Conservation (phyloP, 92 coral and sea anemone genomes). For the Parazoanthus atlanticus region DNA sequence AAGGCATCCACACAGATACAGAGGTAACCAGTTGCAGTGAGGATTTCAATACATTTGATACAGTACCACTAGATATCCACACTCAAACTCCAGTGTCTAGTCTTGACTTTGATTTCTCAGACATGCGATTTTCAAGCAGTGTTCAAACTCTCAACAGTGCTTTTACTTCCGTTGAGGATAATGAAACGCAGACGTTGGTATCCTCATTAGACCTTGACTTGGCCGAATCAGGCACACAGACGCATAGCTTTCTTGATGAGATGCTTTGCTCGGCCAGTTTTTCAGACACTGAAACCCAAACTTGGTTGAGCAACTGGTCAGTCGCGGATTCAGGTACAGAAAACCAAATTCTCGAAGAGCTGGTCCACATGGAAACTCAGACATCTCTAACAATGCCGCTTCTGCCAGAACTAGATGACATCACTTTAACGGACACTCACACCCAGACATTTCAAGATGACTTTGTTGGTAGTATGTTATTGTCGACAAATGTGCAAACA, state of each 20-base stretch:
- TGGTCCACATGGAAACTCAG: conserved; percentile 86
- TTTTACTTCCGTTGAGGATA: conserved; percentile 81
- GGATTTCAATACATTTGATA: conserved; percentile 33
- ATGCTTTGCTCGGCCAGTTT: conserved; percentile 36
- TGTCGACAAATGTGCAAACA: conserved; percentile 70
- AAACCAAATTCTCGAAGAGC: conserved; percentile 65
- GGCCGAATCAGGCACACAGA: conserved; percentile 86
- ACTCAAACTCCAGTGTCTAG: conserved; percentile 71
- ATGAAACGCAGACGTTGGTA: conserved; percentile 91
- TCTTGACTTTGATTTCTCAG: conserved; percentile 54
- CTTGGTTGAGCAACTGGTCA: conserved; percentile 67
- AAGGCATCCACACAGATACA: neutral
- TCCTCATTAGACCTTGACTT: conserved; percentile 84
- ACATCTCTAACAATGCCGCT: conserved; percentile 67
- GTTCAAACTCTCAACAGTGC: conserved; percentile 68
- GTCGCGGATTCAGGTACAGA: conserved; percentile 53
- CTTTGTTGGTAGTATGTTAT: conserved; percentile 46
- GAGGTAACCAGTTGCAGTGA: conserved; percentile 10
- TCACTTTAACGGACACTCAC: conserved; percentile 75
- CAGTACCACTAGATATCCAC: conserved; percentile 55
- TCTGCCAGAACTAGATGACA: conserved; percentile 61
- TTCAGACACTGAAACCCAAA: conserved; percentile 46
- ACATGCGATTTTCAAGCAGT: conserved; percentile 64
- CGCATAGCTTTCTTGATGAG: conserved; percentile 33
- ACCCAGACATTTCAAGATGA: conserved; percentile 88